Conservation (phyloP, 2,797 vertebrate genomes). For the Gastrophryne carolinensis region DNA sequence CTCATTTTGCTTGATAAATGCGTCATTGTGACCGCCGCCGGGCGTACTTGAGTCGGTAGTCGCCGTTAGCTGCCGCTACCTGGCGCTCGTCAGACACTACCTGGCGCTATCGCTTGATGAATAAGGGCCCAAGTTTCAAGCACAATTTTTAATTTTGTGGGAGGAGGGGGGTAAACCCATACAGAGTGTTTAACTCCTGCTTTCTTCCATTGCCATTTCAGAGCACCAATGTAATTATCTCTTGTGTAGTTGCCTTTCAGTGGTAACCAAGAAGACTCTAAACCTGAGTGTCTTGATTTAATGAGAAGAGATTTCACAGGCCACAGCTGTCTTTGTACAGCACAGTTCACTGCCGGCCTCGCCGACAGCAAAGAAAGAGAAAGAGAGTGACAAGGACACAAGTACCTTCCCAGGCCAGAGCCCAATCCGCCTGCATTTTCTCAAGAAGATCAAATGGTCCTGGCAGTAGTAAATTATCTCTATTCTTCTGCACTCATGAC, state of each 20-base stretch:
- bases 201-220: slow-evolving; percentile 3
- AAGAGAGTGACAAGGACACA: slow-evolving; percentile 15
- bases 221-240: slow-evolving; percentile 46
- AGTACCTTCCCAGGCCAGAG: slow-evolving; percentile 27
- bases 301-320: slow-evolving; percentile 24
- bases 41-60: no score
- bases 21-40: no score
- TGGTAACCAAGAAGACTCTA: slow-evolving; percentile 47
- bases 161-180: slow-evolving; percentile 3
- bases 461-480: not conserved
- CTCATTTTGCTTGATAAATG: no score
- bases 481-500: slow-evolving; percentile 16
- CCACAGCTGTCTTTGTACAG: slow-evolving; percentile 34
- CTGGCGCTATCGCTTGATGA: no score
- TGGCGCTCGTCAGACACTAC: no score
- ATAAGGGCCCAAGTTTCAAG: no score
- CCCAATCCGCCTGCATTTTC: slow-evolving; percentile 7
- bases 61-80: no score
- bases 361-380: slow-evolving; percentile 21
- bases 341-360: slow-evolving; percentile 22
- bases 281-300: slow-evolving; percentile 34
- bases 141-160: not conserved
- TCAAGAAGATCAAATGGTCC: slow-evolving; percentile 42
- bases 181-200: slow-evolving; percentile 20
- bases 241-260: slow-evolving; percentile 52